These are phyloP conservation scores for Spodoptera litura DNA, from an alignment of 1,140 invertebrate species.

Conservation along the genomic window DNA sequence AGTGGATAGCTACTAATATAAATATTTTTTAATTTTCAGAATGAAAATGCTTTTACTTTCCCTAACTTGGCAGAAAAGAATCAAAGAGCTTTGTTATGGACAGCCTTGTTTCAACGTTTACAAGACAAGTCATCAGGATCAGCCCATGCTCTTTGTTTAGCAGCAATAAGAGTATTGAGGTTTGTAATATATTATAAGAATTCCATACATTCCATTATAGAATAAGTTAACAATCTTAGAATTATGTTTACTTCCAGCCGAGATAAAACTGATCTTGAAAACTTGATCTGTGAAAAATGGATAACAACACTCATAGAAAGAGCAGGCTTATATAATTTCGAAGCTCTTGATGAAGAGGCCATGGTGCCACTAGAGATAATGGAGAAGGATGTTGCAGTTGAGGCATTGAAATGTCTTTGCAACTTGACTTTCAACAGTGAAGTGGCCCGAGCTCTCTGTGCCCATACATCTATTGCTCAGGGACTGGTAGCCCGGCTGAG, in stretches of 20 bases:
- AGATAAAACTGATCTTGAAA: slow-evolving; percentile 91
- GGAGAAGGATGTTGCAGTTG: slow-evolving; percentile 86
- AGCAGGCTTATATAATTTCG: slow-evolving; percentile 87
- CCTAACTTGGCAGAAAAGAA: slow-evolving; percentile 72
- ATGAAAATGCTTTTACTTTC: slow-evolving; percentile 77
- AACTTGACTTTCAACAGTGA: slow-evolving; percentile 95
- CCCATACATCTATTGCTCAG: slow-evolving; percentile 90
- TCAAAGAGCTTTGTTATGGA: slow-evolving; percentile 75
- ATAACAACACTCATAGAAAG: slow-evolving; percentile 88
- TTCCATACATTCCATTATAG: neutral
- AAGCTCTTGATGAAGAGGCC: slow-evolving; percentile 67
- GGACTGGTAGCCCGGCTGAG: slow-evolving; percentile 91
- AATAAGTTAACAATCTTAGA: neutral
- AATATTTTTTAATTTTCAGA: slow-evolving; percentile 69
- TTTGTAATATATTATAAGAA: slow-evolving; percentile 53
- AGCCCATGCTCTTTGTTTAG: slow-evolving; percentile 75
- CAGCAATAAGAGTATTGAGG: slow-evolving; percentile 80
- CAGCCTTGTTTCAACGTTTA: slow-evolving; percentile 78
- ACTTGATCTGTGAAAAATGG: slow-evolving; percentile 89
- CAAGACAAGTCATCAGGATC: slow-evolving; percentile 66
- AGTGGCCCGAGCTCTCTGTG: slow-evolving; percentile 89
- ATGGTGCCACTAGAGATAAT: slow-evolving; percentile 65
- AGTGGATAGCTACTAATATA: neutral
- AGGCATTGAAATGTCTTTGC: slow-evolving; percentile 95
- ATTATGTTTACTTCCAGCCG: slow-evolving; percentile 87